Evolutionary conservation across 2,797 vertebrate species (phyloP).

Genomic region (Argyrosomus regius): DNA sequence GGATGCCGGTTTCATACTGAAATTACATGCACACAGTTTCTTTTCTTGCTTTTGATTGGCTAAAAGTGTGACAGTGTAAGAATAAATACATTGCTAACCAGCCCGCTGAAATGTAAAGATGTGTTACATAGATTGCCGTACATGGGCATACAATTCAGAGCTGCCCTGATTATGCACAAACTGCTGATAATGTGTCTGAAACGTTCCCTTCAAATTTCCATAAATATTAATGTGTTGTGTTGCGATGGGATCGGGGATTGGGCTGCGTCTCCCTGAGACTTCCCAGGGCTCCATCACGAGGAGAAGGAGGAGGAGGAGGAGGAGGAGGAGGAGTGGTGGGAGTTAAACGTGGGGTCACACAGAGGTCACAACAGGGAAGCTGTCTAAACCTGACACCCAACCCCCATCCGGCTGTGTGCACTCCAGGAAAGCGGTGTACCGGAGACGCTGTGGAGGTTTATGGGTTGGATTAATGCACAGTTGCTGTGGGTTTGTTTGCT

Average conservation of each 20-base stretch:
- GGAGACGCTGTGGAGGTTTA: slow-evolving; percentile 42
- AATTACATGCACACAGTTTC: slow-evolving; percentile 3
- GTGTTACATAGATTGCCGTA: slow-evolving; percentile 5
- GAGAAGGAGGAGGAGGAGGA: slow-evolving; percentile 51
- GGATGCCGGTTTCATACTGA: not conserved
- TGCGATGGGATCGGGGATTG: slow-evolving; percentile 56
- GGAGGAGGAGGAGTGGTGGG: slow-evolving; percentile 52
- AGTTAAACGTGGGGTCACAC: slow-evolving; percentile 78
- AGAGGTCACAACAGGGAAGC: slow-evolving; percentile 74
- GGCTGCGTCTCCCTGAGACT: slow-evolving; percentile 43
- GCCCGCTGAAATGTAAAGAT: slow-evolving; percentile 6
- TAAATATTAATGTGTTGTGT: slow-evolving; percentile 79
- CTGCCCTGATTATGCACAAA: slow-evolving; percentile 50
- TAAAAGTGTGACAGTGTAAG: not conserved
- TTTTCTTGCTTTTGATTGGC: not conserved
- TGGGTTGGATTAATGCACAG: slow-evolving; percentile 62
- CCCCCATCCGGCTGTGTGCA: slow-evolving; percentile 17
- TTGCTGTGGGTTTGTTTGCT: slow-evolving; percentile 54
- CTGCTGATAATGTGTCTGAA: slow-evolving; percentile 61
- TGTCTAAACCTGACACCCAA: slow-evolving; percentile 48
- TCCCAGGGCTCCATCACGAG: slow-evolving; percentile 45
- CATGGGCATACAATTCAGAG: slow-evolving; percentile 12
- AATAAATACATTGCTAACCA: not conserved
- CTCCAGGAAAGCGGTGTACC: slow-evolving; percentile 67
- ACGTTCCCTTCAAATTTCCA: slow-evolving; percentile 62